Base-by-base conservation (phyloP, 92 coral and sea anemone species). In the Plumapathes pennacea region DNA sequence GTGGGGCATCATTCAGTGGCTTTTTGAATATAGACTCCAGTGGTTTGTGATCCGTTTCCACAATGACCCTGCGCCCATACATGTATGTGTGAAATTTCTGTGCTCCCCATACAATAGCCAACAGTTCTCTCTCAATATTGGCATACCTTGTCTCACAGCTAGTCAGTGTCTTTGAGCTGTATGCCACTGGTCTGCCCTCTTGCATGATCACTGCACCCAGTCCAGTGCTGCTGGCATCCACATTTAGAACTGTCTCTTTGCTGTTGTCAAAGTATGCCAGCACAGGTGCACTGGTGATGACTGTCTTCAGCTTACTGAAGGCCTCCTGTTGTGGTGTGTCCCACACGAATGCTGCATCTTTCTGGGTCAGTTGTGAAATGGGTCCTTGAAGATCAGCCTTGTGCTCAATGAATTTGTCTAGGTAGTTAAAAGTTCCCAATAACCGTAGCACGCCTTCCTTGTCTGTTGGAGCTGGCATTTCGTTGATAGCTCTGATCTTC, bases 41-140 rank as follows among this genome's bases (percentile, higher is more conserved):
- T 3, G 67, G 79, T 57, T 71, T 70, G 47, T 71, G 68, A 43
- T 70, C 78, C 19, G 85, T 70, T 18, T 70, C 74, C 1, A 78
- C 80, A 41, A 42, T 62, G 6, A 78, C 79, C 20, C n/a, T 42
- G 20, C 73, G 43, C 48, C 65, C 71, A 53, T 70, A 71, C 9
- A 65, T 25, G 42, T 65, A 45, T 3, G 68, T 66, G 41, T 64
- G 75, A n/a, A 53, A 74, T 31, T 53, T 74, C 48, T 64, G 53
- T 8, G 46, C 74, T 25, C 71, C 64, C 65, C 77, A 57, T 33
- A 30, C 12, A 36, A 74, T 74, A 10, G 63, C 86, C 28, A 79
- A 58, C 33, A 72, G 23, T 32, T 71, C 79, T 32, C 72, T 55
- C 38, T 72, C 72, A 7, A 54, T 52, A 51, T 70, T 69, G 0